These are phyloP conservation scores for Sphenopsis melanotis DNA, from an alignment of 2,797 vertebrate species.

Conservation along the genomic window DNA sequence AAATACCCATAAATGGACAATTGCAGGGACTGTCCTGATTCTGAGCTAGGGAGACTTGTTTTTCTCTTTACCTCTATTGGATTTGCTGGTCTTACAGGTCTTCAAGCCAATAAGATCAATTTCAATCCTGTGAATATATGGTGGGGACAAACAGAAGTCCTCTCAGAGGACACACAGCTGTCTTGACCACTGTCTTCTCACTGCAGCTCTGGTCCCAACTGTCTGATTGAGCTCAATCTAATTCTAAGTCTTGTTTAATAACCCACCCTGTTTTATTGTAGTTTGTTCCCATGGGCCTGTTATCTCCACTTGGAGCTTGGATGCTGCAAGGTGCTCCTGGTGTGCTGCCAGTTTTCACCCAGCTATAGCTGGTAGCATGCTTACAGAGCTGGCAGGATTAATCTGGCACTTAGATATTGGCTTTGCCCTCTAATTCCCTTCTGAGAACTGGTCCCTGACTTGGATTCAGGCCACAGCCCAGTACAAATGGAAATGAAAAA, in stretches of 20 bases:
- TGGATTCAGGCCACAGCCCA: background rate
- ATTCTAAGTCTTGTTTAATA: background rate
- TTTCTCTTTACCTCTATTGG: background rate
- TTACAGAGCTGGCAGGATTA: background rate
- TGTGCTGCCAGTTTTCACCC: background rate
- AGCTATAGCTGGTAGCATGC: background rate
- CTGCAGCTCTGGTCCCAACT: background rate
- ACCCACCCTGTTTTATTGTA: background rate
- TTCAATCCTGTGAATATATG: background rate
- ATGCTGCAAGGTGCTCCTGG: background rate
- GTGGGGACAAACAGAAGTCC: background rate
- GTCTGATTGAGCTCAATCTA: background rate
- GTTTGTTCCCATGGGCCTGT: background rate
- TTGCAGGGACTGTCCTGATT: background rate
- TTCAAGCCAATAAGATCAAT: background rate
- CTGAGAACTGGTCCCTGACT: background rate
- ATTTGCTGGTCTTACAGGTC: background rate
- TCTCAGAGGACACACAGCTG: background rate
- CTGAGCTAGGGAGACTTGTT: background rate
- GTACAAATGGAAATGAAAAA: background rate
- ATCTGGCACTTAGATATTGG: background rate
- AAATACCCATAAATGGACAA: background rate
- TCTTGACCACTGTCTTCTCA: background rate
- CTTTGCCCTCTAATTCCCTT: background rate
- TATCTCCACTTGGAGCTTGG: background rate